Conservation (phyloP, 1,140 invertebrate species). For the Plodia interpunctella region DNA sequence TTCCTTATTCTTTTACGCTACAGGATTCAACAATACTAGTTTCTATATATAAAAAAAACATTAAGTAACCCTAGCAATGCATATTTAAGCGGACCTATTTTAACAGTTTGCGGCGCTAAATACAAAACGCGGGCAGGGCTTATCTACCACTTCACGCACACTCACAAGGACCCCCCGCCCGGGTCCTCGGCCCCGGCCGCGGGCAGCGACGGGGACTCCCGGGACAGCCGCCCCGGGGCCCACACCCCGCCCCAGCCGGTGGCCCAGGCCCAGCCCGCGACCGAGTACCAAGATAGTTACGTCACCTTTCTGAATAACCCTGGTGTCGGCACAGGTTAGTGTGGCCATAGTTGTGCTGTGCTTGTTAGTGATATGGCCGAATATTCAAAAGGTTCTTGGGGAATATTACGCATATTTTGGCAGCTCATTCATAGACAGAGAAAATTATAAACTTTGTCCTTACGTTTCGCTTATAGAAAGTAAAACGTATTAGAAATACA, state of each 20-base stretch:
- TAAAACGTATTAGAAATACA: too few relatives aligned
- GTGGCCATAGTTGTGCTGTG: background rate
- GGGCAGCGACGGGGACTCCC: slow-evolving; percentile 56
- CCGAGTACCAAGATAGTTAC: slow-evolving; percentile 80
- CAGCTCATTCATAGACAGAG: too few relatives aligned
- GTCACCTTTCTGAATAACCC: slow-evolving; percentile 43
- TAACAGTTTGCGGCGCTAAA: slow-evolving; percentile 93
- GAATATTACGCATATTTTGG: too few relatives aligned
- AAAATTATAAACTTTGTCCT: too few relatives aligned
- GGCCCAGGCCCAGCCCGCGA: slow-evolving; percentile 44
- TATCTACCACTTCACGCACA: slow-evolving; percentile 97
- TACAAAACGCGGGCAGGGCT: slow-evolving; percentile 98
- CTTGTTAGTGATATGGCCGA: background rate
- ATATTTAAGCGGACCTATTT: background rate
- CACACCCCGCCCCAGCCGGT: slow-evolving; percentile 38
- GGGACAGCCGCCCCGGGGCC: slow-evolving; percentile 46
- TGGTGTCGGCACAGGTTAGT: slow-evolving; percentile 48
- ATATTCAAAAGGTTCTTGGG: too few relatives aligned
- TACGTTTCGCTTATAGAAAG: too few relatives aligned
- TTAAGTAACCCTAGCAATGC: background rate
- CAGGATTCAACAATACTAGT: too few relatives aligned
- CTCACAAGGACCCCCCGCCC: slow-evolving; percentile 86
- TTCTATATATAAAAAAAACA: too few relatives aligned
- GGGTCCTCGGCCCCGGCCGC: slow-evolving; percentile 44
- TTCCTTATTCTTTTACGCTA: too few relatives aligned